These are phyloP conservation scores for Brachirus orientalis DNA, from an alignment of 2,113 vertebrate genomes.

Conservation along the genomic window DNA sequence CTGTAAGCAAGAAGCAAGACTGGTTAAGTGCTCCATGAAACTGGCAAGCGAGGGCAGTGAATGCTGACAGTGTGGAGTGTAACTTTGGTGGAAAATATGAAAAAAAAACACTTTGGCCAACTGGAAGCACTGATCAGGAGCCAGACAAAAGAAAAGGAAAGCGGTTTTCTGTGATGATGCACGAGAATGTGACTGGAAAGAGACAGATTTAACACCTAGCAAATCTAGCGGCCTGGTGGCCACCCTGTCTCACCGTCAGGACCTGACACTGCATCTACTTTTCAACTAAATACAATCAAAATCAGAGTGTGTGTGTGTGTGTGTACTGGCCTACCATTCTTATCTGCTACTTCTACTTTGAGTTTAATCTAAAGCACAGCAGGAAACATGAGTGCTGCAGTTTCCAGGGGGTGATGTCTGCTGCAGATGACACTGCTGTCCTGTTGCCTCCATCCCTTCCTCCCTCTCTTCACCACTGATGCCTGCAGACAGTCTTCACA, in stretches of 20 bases:
- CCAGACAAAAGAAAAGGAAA: slow-evolving; percentile 69
- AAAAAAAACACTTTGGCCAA: slow-evolving; percentile 36
- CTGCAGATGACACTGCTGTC: slow-evolving; percentile 59
- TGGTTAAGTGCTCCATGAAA: slow-evolving; percentile 7
- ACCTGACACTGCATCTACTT: neutral
- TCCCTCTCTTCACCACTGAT: neutral
- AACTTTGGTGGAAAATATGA: slow-evolving; percentile 58
- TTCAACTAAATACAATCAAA: slow-evolving; percentile 1
- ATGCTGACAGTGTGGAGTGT: slow-evolving; percentile 57
- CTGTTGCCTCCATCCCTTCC: too few relatives aligned
- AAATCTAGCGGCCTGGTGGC: too few relatives aligned
- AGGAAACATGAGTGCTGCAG: slow-evolving; percentile 33
- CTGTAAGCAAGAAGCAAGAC: slow-evolving; percentile 10
- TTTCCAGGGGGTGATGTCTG: slow-evolving; percentile 46
- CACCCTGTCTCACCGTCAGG: neutral
- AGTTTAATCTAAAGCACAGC: slow-evolving; percentile 53
- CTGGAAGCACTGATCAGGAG: slow-evolving; percentile 33
- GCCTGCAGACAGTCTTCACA: too few relatives aligned
- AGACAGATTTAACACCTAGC: slow-evolving; percentile 6
- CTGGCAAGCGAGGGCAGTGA: slow-evolving; percentile 24
- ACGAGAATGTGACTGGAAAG: slow-evolving; percentile 11
- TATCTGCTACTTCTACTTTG: slow-evolving; percentile 22
- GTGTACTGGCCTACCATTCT: slow-evolving; percentile 13
- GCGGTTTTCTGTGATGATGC: neutral
- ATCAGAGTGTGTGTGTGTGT: too few relatives aligned